Base-by-base conservation (phyloP, 2,797 vertebrate genomes). In the Mallotus villosus region DNA sequence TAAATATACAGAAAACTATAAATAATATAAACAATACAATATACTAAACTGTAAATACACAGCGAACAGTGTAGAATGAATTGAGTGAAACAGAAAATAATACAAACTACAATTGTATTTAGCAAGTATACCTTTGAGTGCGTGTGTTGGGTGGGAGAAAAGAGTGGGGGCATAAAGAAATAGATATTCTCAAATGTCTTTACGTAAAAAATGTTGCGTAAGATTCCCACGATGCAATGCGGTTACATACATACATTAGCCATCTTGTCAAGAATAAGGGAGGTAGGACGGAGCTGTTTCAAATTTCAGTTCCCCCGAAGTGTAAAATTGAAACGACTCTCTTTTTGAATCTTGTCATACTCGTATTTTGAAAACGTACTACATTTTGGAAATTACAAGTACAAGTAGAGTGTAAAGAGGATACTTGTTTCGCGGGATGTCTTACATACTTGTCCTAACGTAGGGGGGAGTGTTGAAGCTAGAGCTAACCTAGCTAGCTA, bases 381-480 rank as follows among this genome's bases (percentile, higher is more conserved):
- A 59, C 68, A 67, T 19, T 72, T 71, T 68, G 63, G 34, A 9
- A 78, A 77, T 65, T 16, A 12, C 4, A 21, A 32, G 67, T 67
- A 16, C 22, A 34, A 32, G 66, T 72, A 24, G 67, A 79, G 78
- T n/a, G 61, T 73, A 6, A 6, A 51, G 74, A 14, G 58, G 62
- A 75, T 73, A 81, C 75, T 29, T 80, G 73, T 81, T 89, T 74
- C 51, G 58, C 75, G 87, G 82, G 88, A 95, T 95, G 94, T 92
- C 91, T 89, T 88, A 67, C 84, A 85, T 88, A 90, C 92, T 92
- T 93, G 89, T 95, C 87, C 94, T 92, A 89, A 94, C 94, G 93
- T 94, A 94, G 89, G 89, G 89, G 41, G 90, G 89, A 90, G 90
- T 92, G 92, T 90, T 76, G 46, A 34, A 66, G 70, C 77, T 80